phyloP scores from a whole-genome alignment of 2,888 invertebrate species.

The Anthoptus insignis region DNA sequence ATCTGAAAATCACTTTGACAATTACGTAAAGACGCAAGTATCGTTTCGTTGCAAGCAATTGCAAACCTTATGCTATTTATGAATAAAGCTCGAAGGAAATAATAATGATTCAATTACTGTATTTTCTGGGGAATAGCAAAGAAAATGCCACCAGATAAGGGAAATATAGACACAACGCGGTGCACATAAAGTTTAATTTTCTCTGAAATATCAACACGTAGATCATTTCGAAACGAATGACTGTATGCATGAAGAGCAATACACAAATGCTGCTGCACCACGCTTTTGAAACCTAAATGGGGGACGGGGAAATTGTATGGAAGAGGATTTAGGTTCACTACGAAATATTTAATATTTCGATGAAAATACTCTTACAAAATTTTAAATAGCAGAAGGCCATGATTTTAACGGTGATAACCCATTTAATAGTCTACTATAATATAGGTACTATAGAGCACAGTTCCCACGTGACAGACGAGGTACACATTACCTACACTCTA shows the following conservation, averaged over 20 bases:
- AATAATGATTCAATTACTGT: constrained; percentile 25
- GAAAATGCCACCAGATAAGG: constrained; percentile 56
- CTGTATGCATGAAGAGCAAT: constrained; percentile 75
- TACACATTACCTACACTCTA: no score
- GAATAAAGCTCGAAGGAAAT: constrained; percentile 1
- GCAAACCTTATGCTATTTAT: constrained; percentile 45
- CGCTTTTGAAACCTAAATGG: constrained; percentile 78
- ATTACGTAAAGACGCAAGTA: constrained; percentile 58
- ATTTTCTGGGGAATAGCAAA: constrained; percentile 42
- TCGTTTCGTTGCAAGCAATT: constrained; percentile 44
- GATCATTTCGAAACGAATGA: constrained; percentile 67
- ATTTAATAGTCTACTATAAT: no score
- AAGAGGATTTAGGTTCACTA: no score
- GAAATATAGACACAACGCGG: constrained; percentile 59
- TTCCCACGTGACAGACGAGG: no score
- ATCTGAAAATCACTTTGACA: constrained; percentile 66
- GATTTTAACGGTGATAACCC: no score
- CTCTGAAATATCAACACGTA: constrained; percentile 53
- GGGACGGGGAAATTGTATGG: constrained; percentile 46
- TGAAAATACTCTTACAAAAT: no score
- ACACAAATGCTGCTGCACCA: constrained; percentile 80
- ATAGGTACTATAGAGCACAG: no score
- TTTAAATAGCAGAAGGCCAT: no score
- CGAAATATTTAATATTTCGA: no score
- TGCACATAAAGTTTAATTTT: constrained; percentile 63